A percentile compares a stretch with the other conserved stretches of the same genome.
These are phyloP conservation scores for Petroica traversi DNA, from an alignment of 2,113 vertebrate genomes.

Conservation along the genomic window DNA sequence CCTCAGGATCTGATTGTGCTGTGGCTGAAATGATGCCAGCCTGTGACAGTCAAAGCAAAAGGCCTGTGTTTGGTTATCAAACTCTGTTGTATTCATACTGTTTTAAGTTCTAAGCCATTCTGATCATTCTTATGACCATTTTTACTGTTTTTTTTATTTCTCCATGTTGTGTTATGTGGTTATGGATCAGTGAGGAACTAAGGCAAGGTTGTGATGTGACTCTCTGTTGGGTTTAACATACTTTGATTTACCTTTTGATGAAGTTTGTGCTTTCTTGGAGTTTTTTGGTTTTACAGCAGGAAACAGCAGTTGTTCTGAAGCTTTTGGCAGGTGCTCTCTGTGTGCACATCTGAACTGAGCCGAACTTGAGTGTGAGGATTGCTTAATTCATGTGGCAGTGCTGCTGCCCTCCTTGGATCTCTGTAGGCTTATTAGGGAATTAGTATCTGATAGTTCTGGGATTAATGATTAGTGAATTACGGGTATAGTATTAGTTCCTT, in stretches of 20 bases:
- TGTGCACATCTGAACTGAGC: rapidly evolving
- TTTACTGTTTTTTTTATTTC: neutral
- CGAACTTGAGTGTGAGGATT: too few species aligned
- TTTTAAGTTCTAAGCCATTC: neutral
- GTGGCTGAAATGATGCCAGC: neutral
- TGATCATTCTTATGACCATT: neutral
- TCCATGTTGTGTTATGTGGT: neutral
- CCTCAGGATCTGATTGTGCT: neutral
- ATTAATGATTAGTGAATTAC: neutral
- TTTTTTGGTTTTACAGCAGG: neutral
- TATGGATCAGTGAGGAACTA: neutral
- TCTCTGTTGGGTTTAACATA: neutral
- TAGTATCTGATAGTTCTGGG: neutral
- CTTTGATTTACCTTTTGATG: neutral
- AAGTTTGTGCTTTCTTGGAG: neutral
- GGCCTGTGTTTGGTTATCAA: neutral
- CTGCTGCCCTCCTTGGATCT: neutral
- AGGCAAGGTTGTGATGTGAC: neutral
- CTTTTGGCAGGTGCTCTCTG: neutral
- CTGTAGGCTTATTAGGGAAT: neutral
- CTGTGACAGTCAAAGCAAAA: neutral
- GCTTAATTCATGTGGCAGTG: neutral
- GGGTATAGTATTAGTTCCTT: neutral
- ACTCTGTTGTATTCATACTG: rapidly evolving
- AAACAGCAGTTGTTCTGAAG: neutral